Evolutionary conservation across 2,888 invertebrate species (phyloP).

Genomic region (Drosophila multiciliata): DNA sequence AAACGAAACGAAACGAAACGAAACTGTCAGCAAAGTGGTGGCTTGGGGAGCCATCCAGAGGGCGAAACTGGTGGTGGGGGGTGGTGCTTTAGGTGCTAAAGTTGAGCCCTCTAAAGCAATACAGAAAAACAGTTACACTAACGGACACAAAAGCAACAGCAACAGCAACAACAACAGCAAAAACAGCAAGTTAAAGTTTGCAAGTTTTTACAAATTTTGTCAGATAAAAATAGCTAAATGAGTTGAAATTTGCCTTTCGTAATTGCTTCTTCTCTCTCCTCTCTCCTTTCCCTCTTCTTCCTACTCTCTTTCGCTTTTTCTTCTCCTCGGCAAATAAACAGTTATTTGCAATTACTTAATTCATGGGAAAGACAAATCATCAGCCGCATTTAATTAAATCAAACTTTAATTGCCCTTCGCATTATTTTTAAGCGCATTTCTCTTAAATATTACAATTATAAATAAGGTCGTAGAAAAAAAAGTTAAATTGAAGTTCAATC

Average conservation of each 20-base stretch:
- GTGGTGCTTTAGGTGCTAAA: background rate
- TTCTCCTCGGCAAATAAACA: background rate
- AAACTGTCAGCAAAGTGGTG: constrained; percentile 16
- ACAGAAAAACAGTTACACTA: constrained; percentile 2
- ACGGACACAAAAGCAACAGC: background rate
- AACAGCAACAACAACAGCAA: background rate
- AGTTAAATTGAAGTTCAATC: too few relatives aligned
- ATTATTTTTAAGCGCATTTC: too few relatives aligned
- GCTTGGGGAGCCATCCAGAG: background rate
- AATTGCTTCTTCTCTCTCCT: background rate
- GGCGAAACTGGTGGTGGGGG: background rate
- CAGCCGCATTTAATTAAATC: background rate
- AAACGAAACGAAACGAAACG: constrained; percentile 31
- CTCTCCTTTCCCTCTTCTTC: too few relatives aligned
- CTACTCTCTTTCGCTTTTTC: background rate
- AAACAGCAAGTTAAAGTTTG: background rate
- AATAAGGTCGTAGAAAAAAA: too few relatives aligned
- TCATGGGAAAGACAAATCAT: background rate
- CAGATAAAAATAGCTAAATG: background rate
- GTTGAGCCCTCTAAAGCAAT: background rate
- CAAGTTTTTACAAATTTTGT: background rate
- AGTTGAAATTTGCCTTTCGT: background rate
- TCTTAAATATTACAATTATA: too few relatives aligned
- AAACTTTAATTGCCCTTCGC: background rate
- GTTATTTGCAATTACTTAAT: background rate